Base-by-base conservation (phyloP, 2,888 invertebrate species). In the Anarsia innoxiella region DNA sequence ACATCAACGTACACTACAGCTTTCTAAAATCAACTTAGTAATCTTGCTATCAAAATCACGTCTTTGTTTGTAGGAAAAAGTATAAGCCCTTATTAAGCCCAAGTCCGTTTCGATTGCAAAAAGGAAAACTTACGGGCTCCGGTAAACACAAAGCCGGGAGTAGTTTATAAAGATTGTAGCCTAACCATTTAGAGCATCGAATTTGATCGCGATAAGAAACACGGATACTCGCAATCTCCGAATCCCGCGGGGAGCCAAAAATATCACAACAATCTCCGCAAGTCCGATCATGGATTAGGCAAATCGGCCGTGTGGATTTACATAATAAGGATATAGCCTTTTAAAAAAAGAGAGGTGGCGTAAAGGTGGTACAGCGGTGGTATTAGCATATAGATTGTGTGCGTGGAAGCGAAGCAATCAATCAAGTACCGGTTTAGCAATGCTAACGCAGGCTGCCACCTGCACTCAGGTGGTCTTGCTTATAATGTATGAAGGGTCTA, bases 381-480 rank as follows among this genome's bases (percentile, higher is more conserved):
- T 56, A 71, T 78, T 77, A 67, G 65, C 76, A 76, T 77, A 69
- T 74, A 75, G 64, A 78, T 73, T 72, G 72, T 66, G 61, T 61
- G 59, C 64, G 65, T 55, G 58, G 48, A 51, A 54, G 52, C 48
- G 51, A 47, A 47, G 56, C 58, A 66, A 72, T 75, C 75, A 72
- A 77, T 78, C 73, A 75, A 31, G 11, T 37, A 41, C 36, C 15
- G 8, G 35, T 31, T 39, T 39, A 36, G 39, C 31, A 39, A 13
- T 36, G 35, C 32, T 35, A 39, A 36, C 12, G 26, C 37, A 41
- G 29, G 15, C 8, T 19, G 19, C 19, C n/a, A n/a, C n/a, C n/a
- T n/a, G n/a, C n/a, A n/a, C n/a, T n/a, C n/a, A n/a, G n/a, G n/a
- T n/a, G n/a, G n/a, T n/a, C n/a, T n/a, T n/a, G n/a, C n/a, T n/a